Base-by-base conservation (phyloP, 2,113 vertebrate species). In the human region DNA sequence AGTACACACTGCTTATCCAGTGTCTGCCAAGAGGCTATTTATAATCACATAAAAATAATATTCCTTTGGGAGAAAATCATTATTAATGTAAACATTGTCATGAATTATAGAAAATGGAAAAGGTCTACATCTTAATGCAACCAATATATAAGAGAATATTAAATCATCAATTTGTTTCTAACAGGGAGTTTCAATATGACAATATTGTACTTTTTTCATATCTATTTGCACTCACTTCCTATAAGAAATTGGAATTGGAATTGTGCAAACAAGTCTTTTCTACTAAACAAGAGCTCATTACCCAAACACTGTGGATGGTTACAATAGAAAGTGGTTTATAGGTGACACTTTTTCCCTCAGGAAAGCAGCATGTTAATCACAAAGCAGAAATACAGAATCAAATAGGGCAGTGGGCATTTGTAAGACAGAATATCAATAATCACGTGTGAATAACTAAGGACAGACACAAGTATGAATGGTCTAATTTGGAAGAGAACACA, bases 21-120 rank as follows among this genome's bases (percentile, higher is more conserved):
- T 92, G 8, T 92, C 86, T 96, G 6, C 30, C 30, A 84, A 61
- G 40, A 94, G 8, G 23, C 43, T 93, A 55, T 87, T 96, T 93
- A 94, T 84, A 95, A 87, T 76, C 91, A 64, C 22, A 59, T 73
- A 87, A 89, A 94, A 95, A 94, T 83, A 66, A 8, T 52, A 66
- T 90, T 61, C 6, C 76, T 79, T 40, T 96, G 38, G 38, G 30
- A 94, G 55, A 83, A 97, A 89, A 55, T 81, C 64, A 90, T 73
- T 82, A 81, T 88, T 90, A 90, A 91, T 79, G 27, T 72, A 89
- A 94, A 83, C 30, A 70, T 61, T 79, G 16, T n/a, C n/a, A 70
- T 79, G 57, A 87, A 84, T 88, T 94, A 48, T 52, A 89, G 32
- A 93, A 81, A 82, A 86, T 30, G 25, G n/a, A 45, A 89, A 70